Evolutionary conservation across 2,797 vertebrate genomes (phyloP).

Genomic region (Anguilla megastoma): DNA sequence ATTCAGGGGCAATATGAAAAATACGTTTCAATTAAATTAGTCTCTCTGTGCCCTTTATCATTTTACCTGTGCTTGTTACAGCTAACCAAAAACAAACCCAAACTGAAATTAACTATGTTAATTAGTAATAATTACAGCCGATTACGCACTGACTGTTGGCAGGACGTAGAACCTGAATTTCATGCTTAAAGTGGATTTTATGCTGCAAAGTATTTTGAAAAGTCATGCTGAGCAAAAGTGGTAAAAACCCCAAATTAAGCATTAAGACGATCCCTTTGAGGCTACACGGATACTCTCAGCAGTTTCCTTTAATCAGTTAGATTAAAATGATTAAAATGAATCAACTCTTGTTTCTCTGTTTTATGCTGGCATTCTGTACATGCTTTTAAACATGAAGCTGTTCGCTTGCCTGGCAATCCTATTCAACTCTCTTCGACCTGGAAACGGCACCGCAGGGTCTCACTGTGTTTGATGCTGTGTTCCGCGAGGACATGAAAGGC

Average conservation of each 20-base stretch:
- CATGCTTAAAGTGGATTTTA: conserved; percentile 2
- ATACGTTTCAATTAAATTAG: background rate
- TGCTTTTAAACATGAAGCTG: background rate
- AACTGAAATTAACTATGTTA: background rate
- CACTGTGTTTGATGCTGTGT: background rate
- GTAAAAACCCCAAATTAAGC: background rate
- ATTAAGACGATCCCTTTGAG: background rate
- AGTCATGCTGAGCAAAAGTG: background rate
- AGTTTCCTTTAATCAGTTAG: background rate
- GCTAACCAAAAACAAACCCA: background rate
- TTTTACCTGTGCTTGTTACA: background rate
- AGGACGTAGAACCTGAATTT: background rate
- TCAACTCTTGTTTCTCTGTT: background rate
- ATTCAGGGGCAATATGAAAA: background rate
- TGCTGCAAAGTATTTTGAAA: background rate
- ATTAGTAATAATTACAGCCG: background rate
- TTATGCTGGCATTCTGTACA: background rate
- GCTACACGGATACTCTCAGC: background rate
- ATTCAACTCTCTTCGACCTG: background rate
- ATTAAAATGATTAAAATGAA: background rate
- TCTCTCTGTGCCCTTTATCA: background rate
- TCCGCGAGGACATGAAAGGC: background rate
- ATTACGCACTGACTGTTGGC: background rate
- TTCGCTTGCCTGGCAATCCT: background rate
- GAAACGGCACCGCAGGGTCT: background rate